Conservation (phyloP, 2,888 invertebrate species). For the Dolomedes plantarius region DNA sequence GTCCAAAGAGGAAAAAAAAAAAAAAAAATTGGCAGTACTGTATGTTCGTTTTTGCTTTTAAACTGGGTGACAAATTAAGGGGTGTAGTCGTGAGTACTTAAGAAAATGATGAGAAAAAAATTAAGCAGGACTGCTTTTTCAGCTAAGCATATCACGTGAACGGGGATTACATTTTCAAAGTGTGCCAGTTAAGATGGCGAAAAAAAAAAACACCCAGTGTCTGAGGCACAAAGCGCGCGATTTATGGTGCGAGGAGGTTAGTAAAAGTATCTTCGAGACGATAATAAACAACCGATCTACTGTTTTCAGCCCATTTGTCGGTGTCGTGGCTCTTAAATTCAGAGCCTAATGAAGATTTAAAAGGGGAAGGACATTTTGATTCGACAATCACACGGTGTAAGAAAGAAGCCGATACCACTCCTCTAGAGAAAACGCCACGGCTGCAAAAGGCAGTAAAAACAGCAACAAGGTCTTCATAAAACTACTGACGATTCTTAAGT, state of each 20-base stretch:
- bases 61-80: conserved; percentile 6
- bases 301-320: too few relatives aligned
- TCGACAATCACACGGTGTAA: too few relatives aligned
- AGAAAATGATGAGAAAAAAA: not conserved
- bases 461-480: too few relatives aligned
- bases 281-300: too few relatives aligned
- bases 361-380: too few relatives aligned
- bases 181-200: not conserved
- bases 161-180: not conserved
- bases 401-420: too few relatives aligned
- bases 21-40: not conserved
- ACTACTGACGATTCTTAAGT: too few relatives aligned
- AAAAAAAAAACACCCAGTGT: not conserved
- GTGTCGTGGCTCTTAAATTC: too few relatives aligned
- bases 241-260: not conserved
- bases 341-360: too few relatives aligned
- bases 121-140: not conserved
- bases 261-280: not conserved
- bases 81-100: not conserved
- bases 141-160: not conserved
- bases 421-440: too few relatives aligned
- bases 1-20: not conserved
- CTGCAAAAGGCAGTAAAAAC: too few relatives aligned
- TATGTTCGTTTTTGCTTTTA: not conserved
- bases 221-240: not conserved